Evolutionary conservation across 2,113 vertebrate genomes (phyloP).

Genomic region (Meles meles): DNA sequence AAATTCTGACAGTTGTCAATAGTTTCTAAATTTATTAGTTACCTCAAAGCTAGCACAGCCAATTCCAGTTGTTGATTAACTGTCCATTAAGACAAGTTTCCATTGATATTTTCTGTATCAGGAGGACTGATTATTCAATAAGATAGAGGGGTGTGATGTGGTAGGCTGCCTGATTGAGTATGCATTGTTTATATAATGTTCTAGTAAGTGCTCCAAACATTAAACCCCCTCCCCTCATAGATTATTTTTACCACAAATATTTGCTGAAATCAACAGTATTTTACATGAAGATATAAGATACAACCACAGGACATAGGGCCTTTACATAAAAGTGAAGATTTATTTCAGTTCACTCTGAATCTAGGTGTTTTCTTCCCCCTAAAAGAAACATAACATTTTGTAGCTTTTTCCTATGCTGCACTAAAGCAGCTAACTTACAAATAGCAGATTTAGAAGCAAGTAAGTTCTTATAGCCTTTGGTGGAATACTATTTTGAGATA

Average conservation of each 20-base stretch:
- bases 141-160: background rate
- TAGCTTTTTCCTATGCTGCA: background rate
- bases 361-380: background rate
- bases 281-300: background rate
- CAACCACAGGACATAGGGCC: background rate
- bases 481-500: background rate
- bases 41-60: background rate
- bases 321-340: background rate
- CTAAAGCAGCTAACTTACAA: background rate
- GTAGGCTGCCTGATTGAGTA: background rate
- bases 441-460: background rate
- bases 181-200: background rate
- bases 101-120: background rate
- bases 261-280: background rate
- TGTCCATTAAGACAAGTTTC: background rate
- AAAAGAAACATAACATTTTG: background rate
- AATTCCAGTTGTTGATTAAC: background rate
- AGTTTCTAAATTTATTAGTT: background rate
- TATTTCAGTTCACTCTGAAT: background rate
- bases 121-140: background rate
- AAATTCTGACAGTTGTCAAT: background rate
- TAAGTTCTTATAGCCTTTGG: background rate
- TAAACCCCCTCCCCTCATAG: background rate
- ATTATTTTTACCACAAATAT: background rate
- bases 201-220: background rate